These are phyloP conservation scores for Drosophila lacteicornis DNA, from an alignment of 1,140 invertebrate species.

Conservation along the genomic window DNA sequence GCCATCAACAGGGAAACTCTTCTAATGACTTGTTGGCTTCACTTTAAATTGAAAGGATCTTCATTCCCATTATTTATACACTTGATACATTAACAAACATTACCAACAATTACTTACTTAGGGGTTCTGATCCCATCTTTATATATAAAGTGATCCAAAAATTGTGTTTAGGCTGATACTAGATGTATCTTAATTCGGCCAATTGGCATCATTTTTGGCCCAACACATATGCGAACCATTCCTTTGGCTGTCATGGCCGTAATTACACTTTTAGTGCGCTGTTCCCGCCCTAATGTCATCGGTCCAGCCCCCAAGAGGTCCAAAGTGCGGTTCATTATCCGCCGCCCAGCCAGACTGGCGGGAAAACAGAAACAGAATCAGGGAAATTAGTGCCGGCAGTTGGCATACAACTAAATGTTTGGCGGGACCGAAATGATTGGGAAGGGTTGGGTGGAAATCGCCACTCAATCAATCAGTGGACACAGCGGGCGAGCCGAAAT, in stretches of 20 bases:
- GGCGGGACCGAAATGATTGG: conserved; percentile 18
- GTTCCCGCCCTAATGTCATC: conserved; percentile 16
- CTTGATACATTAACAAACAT: not conserved
- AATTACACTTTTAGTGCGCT: conserved; percentile 20
- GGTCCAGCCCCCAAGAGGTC: conserved; percentile 7
- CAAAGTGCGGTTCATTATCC: conserved; percentile 67
- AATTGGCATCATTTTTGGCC: not conserved
- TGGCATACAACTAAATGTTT: conserved; percentile 52
- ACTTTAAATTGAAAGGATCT: not conserved
- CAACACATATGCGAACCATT: not conserved
- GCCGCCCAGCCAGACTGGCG: conserved; percentile 20
- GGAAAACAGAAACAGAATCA: conserved; percentile 35
- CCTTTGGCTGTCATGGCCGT: not conserved
- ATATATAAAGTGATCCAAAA: too few species aligned
- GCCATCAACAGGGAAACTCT: conserved; percentile 20
- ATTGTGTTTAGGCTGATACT: too few species aligned
- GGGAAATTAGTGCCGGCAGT: conserved; percentile 64
- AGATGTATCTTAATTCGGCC: too few species aligned
- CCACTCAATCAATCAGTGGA: conserved; percentile 69
- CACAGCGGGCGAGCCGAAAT: conserved; percentile 28
- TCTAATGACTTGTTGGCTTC: not conserved
- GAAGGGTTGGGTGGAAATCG: conserved; percentile 28
- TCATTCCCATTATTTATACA: conserved; percentile 1
- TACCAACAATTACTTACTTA: too few species aligned
- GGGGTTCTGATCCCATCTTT: not conserved